Evolutionary conservation across 2,888 invertebrate genomes (phyloP), one percentile per base, ranked within the genome.

Genomic region (Phasia obesa): DNA sequence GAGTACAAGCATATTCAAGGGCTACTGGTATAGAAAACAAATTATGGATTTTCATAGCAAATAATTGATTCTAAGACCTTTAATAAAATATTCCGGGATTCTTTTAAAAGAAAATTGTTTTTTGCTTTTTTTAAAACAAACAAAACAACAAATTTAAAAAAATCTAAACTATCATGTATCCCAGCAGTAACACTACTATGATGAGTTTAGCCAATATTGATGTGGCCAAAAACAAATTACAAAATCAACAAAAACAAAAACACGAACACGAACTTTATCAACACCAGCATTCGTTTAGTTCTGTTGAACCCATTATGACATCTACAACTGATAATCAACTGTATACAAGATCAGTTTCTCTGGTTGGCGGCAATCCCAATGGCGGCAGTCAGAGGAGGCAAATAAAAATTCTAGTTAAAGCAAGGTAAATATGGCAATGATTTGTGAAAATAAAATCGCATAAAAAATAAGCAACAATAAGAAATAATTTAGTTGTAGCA

Each of bases 351-450:
- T 75, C 83, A 17, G 67, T 74, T 47, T 82, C 78, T 49, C 35
- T 78, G 67, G 44, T 42, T 57, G 79, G 21, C 21, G 79, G 21
- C 21, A 53, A 60, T 60, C 3, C 65, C 44, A 67, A 51, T 38
- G 42, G 11, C 11, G 44, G 19, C 27, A 69, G 15, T 35, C 51
- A 73, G 21, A 53, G 62, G 38, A 74, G 65, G 11, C 75, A 70
- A 47, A 79, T 65, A 47, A 79, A 79, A 59, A 67, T 71, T 27
- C 38, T 83, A 60, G 75, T 83, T 35, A 83, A 79, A 75, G 79
- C 83, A 70, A 69, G 83, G 83, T 83, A 83, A 83, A 27, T 64
- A 25, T 49, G 7, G 35, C 3, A 35, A 35, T 11, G 27, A 27
- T 27, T 3, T 17, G 15, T 53, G 11, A 4, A 4, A 51, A 21